A percentile compares a stretch with the other conserved stretches of the same genome.
phyloP scores from a whole-genome alignment of 2,113 vertebrate genomes.

The Caracal caracal region DNA sequence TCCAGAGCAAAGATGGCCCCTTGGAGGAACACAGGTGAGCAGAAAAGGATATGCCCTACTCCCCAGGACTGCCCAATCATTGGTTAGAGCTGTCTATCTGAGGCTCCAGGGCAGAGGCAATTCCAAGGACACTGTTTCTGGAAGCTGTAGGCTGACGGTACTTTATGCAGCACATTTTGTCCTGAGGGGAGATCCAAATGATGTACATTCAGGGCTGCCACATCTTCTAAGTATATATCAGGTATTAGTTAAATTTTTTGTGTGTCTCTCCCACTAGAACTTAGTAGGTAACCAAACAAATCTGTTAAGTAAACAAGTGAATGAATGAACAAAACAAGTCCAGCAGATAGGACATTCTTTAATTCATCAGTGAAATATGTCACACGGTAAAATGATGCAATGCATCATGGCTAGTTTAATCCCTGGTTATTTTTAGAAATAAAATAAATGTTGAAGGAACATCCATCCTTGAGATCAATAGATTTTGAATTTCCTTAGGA shows the following conservation, averaged over 20 bases:
- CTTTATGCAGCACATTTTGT: not conserved
- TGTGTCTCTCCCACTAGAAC: not conserved
- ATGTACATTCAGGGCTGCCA: not conserved
- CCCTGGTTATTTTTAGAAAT: not conserved
- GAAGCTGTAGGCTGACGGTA: not conserved
- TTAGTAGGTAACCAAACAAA: not conserved
- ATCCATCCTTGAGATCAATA: not conserved
- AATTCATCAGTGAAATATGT: not conserved
- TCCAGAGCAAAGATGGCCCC: not conserved
- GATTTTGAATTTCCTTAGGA: not conserved
- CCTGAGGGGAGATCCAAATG: not conserved
- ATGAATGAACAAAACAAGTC: not conserved
- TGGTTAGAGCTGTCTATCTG: not conserved
- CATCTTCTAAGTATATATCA: not conserved
- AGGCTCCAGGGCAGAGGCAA: not conserved
- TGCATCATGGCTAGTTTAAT: not conserved
- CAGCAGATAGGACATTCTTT: not conserved
- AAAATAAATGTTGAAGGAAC: not conserved
- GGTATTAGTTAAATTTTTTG: not conserved
- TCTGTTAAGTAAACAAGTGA: not conserved
- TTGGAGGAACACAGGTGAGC: fast-evolving
- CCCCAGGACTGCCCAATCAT: fast-evolving
- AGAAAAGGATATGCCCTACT: fast-evolving
- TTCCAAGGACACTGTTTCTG: not conserved
- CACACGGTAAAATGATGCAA: not conserved